A percentile compares a stretch with the other conserved stretches of the same genome.
These are phyloP conservation scores for Tolmerus cingulatus DNA, from an alignment of 2,888 invertebrate genomes.

Conservation along the genomic window DNA sequence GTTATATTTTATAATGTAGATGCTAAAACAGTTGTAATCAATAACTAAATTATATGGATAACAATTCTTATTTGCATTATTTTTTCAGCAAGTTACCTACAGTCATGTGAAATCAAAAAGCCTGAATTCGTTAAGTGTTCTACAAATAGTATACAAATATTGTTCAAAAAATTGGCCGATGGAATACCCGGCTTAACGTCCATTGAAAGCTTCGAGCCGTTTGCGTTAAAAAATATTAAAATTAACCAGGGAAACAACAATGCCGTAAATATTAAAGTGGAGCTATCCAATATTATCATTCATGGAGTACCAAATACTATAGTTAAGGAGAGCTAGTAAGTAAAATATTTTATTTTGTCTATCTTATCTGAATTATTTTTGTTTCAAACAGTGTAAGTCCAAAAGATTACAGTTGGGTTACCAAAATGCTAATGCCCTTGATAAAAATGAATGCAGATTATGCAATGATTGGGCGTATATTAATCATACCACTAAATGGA, in stretches of 20 bases:
- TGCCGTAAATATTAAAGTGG: conserved; percentile 77
- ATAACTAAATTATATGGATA: no score
- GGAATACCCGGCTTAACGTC: conserved; percentile 60
- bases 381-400: not conserved
- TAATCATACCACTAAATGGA: conserved; percentile 75
- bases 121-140: conserved; percentile 74
- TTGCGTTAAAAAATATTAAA: conserved; percentile 72
- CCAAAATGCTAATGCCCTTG: conserved; percentile 71
- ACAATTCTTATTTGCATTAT: no score
- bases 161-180: conserved; percentile 65
- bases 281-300: conserved; percentile 73
- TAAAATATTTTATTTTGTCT: conserved; percentile 46
- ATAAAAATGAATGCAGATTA: conserved; percentile 76
- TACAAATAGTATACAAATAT: conserved; percentile 65
- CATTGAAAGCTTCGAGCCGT: conserved; percentile 72
- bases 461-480: conserved; percentile 73
- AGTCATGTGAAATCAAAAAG: conserved; percentile 71
- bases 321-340: conserved; percentile 72
- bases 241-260: conserved; percentile 75
- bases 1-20: no score
- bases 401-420: conserved; percentile 54
- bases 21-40: no score
- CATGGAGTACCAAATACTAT: conserved; percentile 73
- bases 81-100: conserved; percentile 71
- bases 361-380: not conserved